phyloP scores from a whole-genome alignment of 2,888 invertebrate species.

The Automeris io region DNA sequence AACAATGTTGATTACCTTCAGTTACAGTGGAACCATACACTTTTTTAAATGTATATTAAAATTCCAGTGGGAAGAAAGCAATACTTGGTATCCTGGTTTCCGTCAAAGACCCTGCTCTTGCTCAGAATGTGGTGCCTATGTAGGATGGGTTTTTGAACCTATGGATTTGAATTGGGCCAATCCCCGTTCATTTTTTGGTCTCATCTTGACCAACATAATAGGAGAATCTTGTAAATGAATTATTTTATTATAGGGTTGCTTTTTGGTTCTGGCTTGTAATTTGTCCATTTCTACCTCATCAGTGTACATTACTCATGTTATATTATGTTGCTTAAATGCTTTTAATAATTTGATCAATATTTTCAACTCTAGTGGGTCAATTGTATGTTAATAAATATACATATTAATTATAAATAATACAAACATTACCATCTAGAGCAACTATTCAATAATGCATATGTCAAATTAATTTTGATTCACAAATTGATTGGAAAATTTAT shows the following conservation, averaged over 20 bases:
- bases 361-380: too few species aligned
- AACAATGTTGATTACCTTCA: constrained; percentile 14
- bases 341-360: too few species aligned
- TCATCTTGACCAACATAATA: constrained; percentile 41
- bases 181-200: constrained; percentile 36
- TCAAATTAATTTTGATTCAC: too few species aligned
- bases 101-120: constrained; percentile 77
- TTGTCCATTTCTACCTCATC: constrained; percentile 7
- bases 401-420: too few species aligned
- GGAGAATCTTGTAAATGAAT: constrained; percentile 52
- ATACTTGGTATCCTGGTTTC: constrained; percentile 79
- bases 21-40: neutral
- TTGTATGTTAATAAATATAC: too few species aligned
- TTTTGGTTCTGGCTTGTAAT: constrained; percentile 13
- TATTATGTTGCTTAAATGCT: neutral
- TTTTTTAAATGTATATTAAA: constrained; percentile 8
- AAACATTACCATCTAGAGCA: too few species aligned
- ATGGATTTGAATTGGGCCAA: constrained; percentile 22
- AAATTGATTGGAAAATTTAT: too few species aligned
- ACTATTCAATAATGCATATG: too few species aligned
- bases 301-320: too few species aligned
- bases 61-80: constrained; percentile 70
- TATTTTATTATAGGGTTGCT: constrained; percentile 17
- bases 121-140: constrained; percentile 70
- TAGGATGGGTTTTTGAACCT: constrained; percentile 77